These are phyloP conservation scores for Morphnarchus princeps DNA, from an alignment of 2,113 vertebrate genomes.

Conservation along the genomic window DNA sequence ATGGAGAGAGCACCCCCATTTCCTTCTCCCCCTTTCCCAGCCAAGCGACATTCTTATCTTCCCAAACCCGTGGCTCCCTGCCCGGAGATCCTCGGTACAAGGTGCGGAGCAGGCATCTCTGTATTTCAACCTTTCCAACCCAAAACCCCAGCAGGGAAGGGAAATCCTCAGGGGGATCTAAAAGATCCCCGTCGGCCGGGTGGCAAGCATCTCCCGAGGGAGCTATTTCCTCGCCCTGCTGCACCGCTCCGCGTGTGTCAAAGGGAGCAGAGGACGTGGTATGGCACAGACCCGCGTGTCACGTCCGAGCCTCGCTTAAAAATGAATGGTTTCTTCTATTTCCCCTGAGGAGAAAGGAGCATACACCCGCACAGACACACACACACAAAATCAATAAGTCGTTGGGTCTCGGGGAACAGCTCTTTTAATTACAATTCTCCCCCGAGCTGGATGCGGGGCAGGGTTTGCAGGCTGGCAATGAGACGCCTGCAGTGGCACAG, in stretches of 20 bases:
- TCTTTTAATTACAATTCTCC: constrained; percentile 43
- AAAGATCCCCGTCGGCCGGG: neutral
- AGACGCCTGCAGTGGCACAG: rapidly evolving
- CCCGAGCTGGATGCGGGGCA: neutral
- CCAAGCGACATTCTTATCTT: neutral
- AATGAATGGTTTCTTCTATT: constrained; percentile 12
- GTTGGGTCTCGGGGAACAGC: neutral
- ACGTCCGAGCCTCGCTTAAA: neutral
- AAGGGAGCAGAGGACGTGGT: neutral
- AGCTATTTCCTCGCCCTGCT: neutral
- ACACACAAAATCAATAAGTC: neutral
- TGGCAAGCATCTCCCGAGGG: neutral
- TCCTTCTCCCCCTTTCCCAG: neutral
- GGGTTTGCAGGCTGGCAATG: neutral
- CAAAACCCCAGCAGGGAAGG: neutral
- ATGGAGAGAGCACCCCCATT: too few species aligned
- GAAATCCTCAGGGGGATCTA: neutral
- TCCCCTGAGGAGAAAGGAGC: neutral
- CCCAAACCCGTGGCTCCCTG: neutral
- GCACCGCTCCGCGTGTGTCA: neutral
- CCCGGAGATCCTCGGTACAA: neutral
- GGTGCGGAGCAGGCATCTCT: neutral
- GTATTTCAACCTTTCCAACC: neutral
- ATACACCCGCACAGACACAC: neutral
- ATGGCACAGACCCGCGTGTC: neutral